Base-by-base conservation (phyloP, 2,113 vertebrate genomes). In the Phaetusa simplex region DNA sequence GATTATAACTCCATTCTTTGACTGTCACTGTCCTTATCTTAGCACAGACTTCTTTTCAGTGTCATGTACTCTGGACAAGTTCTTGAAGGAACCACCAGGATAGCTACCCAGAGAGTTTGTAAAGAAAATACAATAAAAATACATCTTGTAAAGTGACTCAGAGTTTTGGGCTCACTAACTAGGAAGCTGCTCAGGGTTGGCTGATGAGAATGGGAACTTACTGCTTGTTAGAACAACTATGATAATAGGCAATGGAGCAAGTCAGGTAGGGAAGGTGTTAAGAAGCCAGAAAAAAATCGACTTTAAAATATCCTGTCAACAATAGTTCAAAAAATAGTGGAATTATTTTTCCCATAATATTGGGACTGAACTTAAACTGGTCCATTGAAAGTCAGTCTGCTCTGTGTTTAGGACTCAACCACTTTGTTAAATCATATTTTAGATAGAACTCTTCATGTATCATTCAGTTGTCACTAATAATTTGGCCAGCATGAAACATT, bases 391-490 rank as follows among this genome's bases (percentile, higher is more conserved):
- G 61, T 90, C 73, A 94, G 53, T 62, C 30, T 90, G 49, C 19
- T 82, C 74, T 79, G 29, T 29, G 8, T 88, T 90, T 82, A 88
- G 45, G 17, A 82, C 49, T 90, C 58, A 87, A 52, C 45, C 47
- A 34, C 27, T 85, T 84, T 95, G 42, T 47, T 85, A 97, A 95
- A 96, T 73, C 74, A 70, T 24, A 77, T 90, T 94, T 96, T 73
- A 87, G 24, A 53, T 61, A 70, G 27, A 83, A 20, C 43, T 62
- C 36, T 80, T 81, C 43, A 42, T 80, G 76, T 84, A 45, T 36
- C 78, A 82, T 73, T 84, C 71, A 23, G 36, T 70, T 95, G 53
- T 73, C 82, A 71, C 40, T 88, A 96, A 88, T 86, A 95, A 93
- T 94, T 82, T 94, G 92, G 62, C 58, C 82, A 94, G 74, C 74